Base-by-base conservation (phyloP, 2,888 invertebrate species). In the Cepaea hortensis region DNA sequence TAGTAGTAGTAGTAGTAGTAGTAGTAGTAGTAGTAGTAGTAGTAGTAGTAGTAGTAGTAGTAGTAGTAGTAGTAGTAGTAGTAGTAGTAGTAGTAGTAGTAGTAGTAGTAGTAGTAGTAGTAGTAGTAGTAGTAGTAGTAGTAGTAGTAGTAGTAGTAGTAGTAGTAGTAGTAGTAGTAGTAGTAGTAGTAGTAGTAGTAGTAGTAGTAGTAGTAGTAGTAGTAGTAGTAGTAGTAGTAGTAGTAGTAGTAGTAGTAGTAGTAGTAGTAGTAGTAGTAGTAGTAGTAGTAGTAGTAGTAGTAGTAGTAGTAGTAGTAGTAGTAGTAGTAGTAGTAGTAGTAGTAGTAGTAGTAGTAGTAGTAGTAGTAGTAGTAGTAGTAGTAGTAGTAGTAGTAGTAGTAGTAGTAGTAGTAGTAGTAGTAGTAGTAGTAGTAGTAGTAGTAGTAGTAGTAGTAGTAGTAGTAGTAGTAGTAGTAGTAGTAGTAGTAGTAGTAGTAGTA, bases 231-330 rank as follows among this genome's bases (percentile, higher is more conserved):
- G 62, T 80, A 85, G 70, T 70, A 62, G 81, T 77, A 65, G 85
- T 85, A 61, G 70, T 70, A 80, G 85, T 80, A 80, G 77, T 65
- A 61, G 77, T 79, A 85, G 85, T 85, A 79, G 62, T 80, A 85
- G 70, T 70, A 62, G 81, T 77, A 65, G 85, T 85, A 61, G 70
- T 70, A 80, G 85, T 80, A 80, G 77, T 65, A 61, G 77, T 79
- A 85, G 85, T 85, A 79, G 62, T 80, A 85, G 70, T 70, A 62
- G 81, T 77, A 65, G 85, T 85, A 61, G 70, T 70, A 80, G 85
- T 80, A 80, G 77, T 65, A 61, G 77, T 79, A 85, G 85, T 85
- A 79, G 62, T 80, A 85, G 70, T 70, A 62, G 81, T 77, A 65
- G 85, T 85, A 61, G 70, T 70, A 80, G 85, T 80, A 80, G 77